Evolutionary conservation across 2,888 invertebrate species (phyloP), one percentile per base, ranked within the genome.

Genomic region (Himalopsyche japonica): DNA sequence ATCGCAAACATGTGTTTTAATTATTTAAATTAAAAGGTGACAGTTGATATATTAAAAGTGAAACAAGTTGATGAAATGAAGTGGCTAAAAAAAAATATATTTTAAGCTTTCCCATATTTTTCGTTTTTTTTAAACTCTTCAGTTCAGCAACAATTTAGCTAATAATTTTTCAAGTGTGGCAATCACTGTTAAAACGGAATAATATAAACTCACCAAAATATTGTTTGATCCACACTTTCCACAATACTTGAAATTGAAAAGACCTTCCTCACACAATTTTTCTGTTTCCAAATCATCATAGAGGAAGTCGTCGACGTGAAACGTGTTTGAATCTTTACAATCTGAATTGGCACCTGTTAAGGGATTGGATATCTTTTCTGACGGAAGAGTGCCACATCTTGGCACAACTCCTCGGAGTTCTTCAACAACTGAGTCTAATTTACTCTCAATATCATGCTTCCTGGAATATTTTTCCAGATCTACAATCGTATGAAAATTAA

Each of bases 231-330:
- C 91, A 89, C 94, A 94, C 30, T 91, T 88, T 18, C 88, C 87
- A 88, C 94, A 94, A 88, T 92, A 93, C 86, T 91, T 90, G 84
- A 92, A 89, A 57, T 90, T 89, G 57, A 94, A 85, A 87, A 90
- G 88, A 34, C 92, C 82, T 2, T 82, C 89, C 76, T 92, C 91
- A 57, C 91, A 91, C n/a, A 94, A 88, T n/a, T 91, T 89, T 80
- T 95, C 94, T 15, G 95, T 90, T 85, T 93, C 92, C 20, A 93
- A 92, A 86, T 95, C 94, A 87, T 94, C 94, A 90, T 94, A 95
- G 0, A 96, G 91, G 88, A 96, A 96, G 70, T 93, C 94, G 90
- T 96, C 96, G 0, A 96, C 92, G 89, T 95, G 94, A 18, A 93
- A 90, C 3, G 94, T 94, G 81, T 93, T 92, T 3, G 89, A 88